A percentile compares a stretch with the other conserved stretches of the same genome.
These are phyloP conservation scores for Opisthograptis luteolata DNA, from an alignment of 2,888 invertebrate species.

Conservation along the genomic window DNA sequence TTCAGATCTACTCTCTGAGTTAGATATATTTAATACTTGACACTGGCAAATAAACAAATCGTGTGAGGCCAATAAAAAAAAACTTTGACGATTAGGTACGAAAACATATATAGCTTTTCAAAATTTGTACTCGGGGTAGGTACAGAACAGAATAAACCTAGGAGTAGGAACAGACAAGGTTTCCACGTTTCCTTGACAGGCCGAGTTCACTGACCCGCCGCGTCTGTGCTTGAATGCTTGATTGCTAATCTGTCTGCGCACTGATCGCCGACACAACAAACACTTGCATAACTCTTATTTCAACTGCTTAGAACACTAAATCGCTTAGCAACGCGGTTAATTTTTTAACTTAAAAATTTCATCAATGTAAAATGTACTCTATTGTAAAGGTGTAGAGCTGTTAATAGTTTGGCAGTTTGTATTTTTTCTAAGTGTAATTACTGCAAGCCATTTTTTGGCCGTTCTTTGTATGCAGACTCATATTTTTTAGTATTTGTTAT, in stretches of 20 bases:
- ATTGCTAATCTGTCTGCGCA: constrained; percentile 47
- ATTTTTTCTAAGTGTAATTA: constrained; percentile 12
- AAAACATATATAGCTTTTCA: too few relatives aligned
- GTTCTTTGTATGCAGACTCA: constrained; percentile 9
- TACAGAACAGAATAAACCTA: too few relatives aligned
- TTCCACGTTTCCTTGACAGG: constrained; percentile 16
- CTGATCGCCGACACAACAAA: constrained; percentile 20
- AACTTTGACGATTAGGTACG: too few relatives aligned
- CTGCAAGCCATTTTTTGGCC: constrained; percentile 7
- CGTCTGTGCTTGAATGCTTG: constrained; percentile 45
- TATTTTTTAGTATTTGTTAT: constrained; percentile 6
- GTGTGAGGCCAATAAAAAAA: too few relatives aligned
- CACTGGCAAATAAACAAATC: too few relatives aligned
- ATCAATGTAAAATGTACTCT: constrained; percentile 1
- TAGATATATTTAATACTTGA: too few relatives aligned
- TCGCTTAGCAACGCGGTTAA: background rate
- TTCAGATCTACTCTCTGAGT: too few relatives aligned
- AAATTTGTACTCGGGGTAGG: too few relatives aligned
- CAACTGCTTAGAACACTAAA: background rate
- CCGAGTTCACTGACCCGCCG: constrained; percentile 32
- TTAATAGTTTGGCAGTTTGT: background rate
- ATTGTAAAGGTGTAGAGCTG: background rate
- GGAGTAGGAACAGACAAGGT: too few relatives aligned
- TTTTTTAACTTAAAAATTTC: constrained; percentile 1
- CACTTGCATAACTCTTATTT: constrained; percentile 1